These are phyloP conservation scores for Eciton burchellii DNA, from an alignment of 1,140 invertebrate genomes.

Conservation along the genomic window DNA sequence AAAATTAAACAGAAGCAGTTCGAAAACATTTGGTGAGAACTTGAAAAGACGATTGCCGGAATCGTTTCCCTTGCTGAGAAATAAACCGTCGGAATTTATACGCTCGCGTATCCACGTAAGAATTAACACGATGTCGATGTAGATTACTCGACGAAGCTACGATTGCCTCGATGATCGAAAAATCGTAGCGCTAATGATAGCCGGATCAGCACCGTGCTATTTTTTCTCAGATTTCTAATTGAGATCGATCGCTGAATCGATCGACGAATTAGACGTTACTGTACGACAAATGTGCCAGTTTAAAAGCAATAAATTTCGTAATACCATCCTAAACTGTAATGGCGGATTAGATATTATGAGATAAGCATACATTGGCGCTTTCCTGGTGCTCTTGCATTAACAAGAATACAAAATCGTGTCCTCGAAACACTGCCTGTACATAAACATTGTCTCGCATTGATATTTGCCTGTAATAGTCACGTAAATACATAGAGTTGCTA, in stretches of 20 bases:
- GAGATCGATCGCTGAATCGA: background rate
- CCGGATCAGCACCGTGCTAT: background rate
- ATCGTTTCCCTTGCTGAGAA: background rate
- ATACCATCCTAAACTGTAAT: background rate
- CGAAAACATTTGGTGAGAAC: background rate
- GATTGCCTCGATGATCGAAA: background rate
- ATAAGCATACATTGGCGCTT: conserved; percentile 4
- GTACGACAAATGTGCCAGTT: background rate
- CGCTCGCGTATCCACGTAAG: background rate
- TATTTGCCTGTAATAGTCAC: conserved; percentile 17
- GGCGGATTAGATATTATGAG: background rate
- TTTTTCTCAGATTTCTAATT: background rate
- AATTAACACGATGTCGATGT: background rate
- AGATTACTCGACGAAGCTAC: background rate
- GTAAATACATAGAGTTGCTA: conserved; percentile 21
- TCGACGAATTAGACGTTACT: conserved; percentile 8
- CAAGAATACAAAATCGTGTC: conserved; percentile 28
- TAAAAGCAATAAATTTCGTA: conserved; percentile 9
- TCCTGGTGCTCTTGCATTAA: conserved; percentile 16
- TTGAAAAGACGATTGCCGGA: background rate
- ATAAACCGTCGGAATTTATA: background rate
- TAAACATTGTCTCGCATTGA: conserved; percentile 37
- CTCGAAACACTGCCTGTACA: conserved; percentile 67
- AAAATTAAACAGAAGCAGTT: too few species aligned
- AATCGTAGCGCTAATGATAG: background rate